Evolutionary conservation across 2,113 vertebrate species (phyloP).

Genomic region (Nymphicus hollandicus): DNA sequence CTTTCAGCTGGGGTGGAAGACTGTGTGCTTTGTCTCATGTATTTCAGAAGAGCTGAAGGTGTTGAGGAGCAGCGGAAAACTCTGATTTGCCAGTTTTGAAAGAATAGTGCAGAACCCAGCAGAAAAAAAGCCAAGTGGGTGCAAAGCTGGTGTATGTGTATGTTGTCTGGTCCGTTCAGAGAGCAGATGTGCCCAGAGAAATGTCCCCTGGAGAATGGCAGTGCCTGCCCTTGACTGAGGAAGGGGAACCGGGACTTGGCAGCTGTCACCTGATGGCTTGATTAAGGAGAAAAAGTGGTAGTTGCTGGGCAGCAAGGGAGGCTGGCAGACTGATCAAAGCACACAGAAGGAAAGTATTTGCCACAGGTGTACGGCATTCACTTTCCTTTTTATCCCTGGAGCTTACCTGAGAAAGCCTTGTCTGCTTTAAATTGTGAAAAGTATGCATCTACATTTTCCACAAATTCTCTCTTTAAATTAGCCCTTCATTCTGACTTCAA

Average conservation of each 20-base stretch:
- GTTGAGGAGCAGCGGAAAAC: not conserved
- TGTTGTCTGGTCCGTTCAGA: not conserved
- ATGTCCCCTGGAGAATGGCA: not conserved
- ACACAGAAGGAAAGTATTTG: not conserved
- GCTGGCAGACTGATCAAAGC: not conserved
- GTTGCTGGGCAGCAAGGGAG: not conserved
- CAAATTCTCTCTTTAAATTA: not conserved
- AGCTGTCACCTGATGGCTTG: not conserved
- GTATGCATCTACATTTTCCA: not conserved
- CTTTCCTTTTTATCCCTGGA: not conserved
- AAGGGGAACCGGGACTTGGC: not conserved
- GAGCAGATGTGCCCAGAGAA: not conserved
- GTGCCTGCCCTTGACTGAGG: not conserved
- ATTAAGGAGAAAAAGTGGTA: not conserved
- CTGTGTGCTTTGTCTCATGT: not conserved
- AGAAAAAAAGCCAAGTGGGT: not conserved
- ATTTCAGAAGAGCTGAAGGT: not conserved
- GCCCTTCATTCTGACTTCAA: not conserved
- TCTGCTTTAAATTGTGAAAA: not conserved
- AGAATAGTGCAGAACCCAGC: not conserved
- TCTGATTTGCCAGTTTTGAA: not conserved
- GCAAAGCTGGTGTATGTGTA: accelerated
- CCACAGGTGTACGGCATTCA: not conserved
- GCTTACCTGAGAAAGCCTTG: not conserved
- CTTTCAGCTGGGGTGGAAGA: not conserved